Evolutionary conservation across 2,797 vertebrate species (phyloP).

Genomic region (Silurus lanzhouensis): DNA sequence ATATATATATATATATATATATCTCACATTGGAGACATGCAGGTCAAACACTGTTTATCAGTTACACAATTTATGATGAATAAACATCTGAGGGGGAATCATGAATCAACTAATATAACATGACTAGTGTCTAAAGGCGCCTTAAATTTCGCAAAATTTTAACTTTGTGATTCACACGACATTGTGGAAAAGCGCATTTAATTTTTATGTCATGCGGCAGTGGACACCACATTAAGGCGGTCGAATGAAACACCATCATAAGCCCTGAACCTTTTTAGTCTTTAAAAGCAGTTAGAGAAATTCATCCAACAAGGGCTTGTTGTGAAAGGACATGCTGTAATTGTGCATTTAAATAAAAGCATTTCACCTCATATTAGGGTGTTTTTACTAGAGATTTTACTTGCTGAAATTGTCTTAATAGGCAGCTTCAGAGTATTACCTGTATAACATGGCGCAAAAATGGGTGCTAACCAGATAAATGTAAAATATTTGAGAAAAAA

Average conservation of each 20-base stretch:
- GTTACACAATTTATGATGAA: too few species aligned
- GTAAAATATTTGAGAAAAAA: too few species aligned
- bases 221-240: not conserved
- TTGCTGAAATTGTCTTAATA: not conserved
- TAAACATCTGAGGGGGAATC: too few species aligned
- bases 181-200: not conserved
- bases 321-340: not conserved
- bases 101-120: too few species aligned
- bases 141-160: not conserved
- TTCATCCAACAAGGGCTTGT: not conserved
- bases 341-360: not conserved
- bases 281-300: not conserved
- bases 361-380: not conserved
- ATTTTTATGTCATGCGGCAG: not conserved
- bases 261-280: not conserved
- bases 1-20: too few species aligned
- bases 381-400: not conserved
- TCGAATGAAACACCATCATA: not conserved
- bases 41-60: too few species aligned
- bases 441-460: not conserved
- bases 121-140: too few species aligned
- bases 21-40: too few species aligned
- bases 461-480: too few species aligned
- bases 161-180: not conserved
- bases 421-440: not conserved